Evolutionary conservation across 1,140 invertebrate species (phyloP), one percentile per base, ranked within the genome.

Genomic region (Agraylea sexmaculata): DNA sequence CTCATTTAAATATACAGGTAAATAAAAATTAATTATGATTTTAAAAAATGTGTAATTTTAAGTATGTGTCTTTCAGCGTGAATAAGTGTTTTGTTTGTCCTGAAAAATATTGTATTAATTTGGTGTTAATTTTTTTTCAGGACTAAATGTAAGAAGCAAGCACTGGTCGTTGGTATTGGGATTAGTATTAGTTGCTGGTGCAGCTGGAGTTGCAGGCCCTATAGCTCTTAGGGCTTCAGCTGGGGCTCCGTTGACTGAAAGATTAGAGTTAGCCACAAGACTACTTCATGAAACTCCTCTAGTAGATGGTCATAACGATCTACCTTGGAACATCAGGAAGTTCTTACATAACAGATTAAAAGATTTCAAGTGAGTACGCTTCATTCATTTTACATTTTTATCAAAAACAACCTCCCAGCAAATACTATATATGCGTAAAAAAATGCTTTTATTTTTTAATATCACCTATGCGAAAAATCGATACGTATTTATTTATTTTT

Each of bases 301-400:
- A 41, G 69, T 78, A 53, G 67, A 77, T 64, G 87, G 87, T 44
- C 88, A 92, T 70, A 92, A 93, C 62, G 88, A 93, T 55, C 64
- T 93, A 43, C 83, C 89, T 0, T 90, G 83, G 80, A 87, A 89
- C 61, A 86, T 89, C 56, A 69, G 85, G 49, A 83, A 84, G 57
- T 85, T 85, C 57, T 69, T 87, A 48, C 80, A 89, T 58, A 92
- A 92, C 60, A 79, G 84, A 58, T 72, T 90, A 36, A 77, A 81
- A 52, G 76, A 79, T 52, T 83, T 88, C 54, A 80, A 83, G 65
- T 83, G 53, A 58, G 55, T 54, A n/a, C n/a, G n/a, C n/a, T n/a
- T n/a, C n/a, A n/a, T n/a, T n/a, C n/a, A n/a, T n/a, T n/a, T n/a
- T n/a, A n/a, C n/a, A n/a, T n/a, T n/a, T n/a, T n/a, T n/a, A n/a